Evolutionary conservation across 2,113 vertebrate species (phyloP), one percentile per base, ranked within the genome.

Genomic region (Upupa epops): DNA sequence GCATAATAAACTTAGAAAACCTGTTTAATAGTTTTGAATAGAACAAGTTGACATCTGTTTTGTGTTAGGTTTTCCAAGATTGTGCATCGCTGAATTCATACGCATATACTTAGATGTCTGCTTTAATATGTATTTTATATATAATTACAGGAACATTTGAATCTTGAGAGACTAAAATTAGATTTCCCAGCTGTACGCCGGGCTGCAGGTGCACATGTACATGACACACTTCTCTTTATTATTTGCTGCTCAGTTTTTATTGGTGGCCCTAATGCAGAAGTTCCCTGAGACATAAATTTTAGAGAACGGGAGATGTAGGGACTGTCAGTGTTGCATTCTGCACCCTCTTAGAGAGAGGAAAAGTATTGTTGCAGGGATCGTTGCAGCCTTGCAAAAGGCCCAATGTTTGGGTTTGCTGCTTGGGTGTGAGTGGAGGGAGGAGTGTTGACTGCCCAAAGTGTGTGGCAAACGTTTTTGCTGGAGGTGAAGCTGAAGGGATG

Each of bases 131-230:
- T 87, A 70, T 55, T 93, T 92, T 90, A 63, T 93, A 40, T 90
- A 55, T 87, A 94, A 95, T 94, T 91, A 89, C 52, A 70, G 90
- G 82, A 95, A 94, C 82, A 83, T 22, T 86, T 72, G 88, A 92
- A 92, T 93, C 71, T 89, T 86, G 65, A 52, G 71, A 85, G 48
- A 48, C 92, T 96, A 93, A 92, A 95, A 94, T 94, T 95, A 94
- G 95, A 85, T 37, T 71, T 79, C 86, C 40, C 90, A 93, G 94
- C 90, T 94, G 91, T 49, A 60, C 5, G 2, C 45, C n/a, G 25
- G 70, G 81, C 90, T 94, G 88, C 93, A 96, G 90, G 93, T 96
- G 88, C 83, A 59, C 8, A 29, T 90, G 86, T 87, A 68, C 63
- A 13, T 77, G 90, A 90, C 90, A 73, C 5, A 4, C 52, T 93